Evolutionary conservation across 2,113 vertebrate species (phyloP), one percentile per base, ranked within the genome.

Genomic region (Ptilonorhynchus violaceus): DNA sequence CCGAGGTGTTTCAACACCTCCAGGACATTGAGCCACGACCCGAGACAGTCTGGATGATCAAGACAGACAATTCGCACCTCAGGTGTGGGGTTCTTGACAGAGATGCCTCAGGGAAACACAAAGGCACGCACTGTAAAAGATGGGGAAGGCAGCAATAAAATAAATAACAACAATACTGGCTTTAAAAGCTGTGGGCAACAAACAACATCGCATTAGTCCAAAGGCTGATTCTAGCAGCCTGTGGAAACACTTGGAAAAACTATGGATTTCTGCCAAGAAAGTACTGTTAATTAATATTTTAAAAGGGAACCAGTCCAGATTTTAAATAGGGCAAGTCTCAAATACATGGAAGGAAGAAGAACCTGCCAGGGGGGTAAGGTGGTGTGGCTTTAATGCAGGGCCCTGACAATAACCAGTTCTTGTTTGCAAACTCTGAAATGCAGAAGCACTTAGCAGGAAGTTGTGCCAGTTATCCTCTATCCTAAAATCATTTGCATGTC

Each of bases 11-110:
- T 53, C 37, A 59, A 18, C 33, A 46, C 5, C 19, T 27, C 31
- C 1, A 5, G 50, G 60, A 56, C 17, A 64, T 0, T 0, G 5
- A 53, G 30, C 24, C 47, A 39, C 3, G 9, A 23, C 19, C 79
- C 78, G 62, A 42, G 67, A 56, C 11, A 52, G 9, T 35, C 16
- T 62, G 5, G 8, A 33, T 37, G 3, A 1, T 28, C 19, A 30
- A 64, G 15, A 59, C 9, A 70, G 44, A 58, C 11, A 69, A 46
- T 37, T 85, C 15, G 56, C 31, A 74, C 15, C 23, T 46, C 5
- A 62, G 5, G 2, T 5, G 17, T 53, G 24, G 25, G 13, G 41
- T 4, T 50, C 15, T 44, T 44, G 16, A 62, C 31, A 47, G 18
- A 33, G 3, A 3, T 21, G 13, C 22, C 67, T 52, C 60, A 78